A percentile compares a stretch with the other conserved stretches of the same genome.
phyloP scores from a whole-genome alignment of 2,888 invertebrate species.

The Drosophila meridionalis region DNA sequence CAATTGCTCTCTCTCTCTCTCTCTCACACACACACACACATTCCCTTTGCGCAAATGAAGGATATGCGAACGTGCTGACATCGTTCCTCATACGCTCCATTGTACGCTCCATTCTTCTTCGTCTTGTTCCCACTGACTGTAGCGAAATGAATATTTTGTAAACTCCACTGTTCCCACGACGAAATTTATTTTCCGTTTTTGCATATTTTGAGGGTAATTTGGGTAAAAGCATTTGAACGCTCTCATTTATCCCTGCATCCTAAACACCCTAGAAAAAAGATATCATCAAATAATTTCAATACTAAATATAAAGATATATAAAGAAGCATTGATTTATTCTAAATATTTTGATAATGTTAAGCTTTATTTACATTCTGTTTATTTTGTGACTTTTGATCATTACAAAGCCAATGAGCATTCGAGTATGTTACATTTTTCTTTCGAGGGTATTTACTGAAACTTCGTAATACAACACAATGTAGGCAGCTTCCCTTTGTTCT shows the following conservation, averaged over 20 bases:
- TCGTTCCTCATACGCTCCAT: conserved; percentile 64
- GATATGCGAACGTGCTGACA: conserved; percentile 67
- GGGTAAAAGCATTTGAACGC: conserved; percentile 53
- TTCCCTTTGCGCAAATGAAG: conserved; percentile 48
- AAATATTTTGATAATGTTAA: not conserved
- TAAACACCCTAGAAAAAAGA: conserved; percentile 21
- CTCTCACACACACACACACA: not conserved
- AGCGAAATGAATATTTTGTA: conserved; percentile 64
- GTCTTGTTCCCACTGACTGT: conserved; percentile 23
- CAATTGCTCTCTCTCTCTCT: conserved; percentile 45
- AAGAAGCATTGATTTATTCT: not conserved
- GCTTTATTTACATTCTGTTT: not conserved
- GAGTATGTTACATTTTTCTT: not conserved
- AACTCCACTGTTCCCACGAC: conserved; percentile 43
- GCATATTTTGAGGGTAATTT: conserved; percentile 75
- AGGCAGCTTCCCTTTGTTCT: conserved; percentile 32
- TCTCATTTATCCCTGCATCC: conserved; percentile 9
- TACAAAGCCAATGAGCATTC: not conserved
- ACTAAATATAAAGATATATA: not conserved
- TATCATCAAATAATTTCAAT: not conserved
- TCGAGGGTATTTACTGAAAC: conserved; percentile 31
- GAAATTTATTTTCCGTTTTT: conserved; percentile 67
- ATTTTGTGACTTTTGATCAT: not conserved
- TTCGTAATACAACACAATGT: conserved; percentile 13
- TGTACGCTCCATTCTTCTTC: conserved; percentile 18